Evolutionary conservation across 2,888 invertebrate species (phyloP).

Genomic region (Yponomeuta sedellus): DNA sequence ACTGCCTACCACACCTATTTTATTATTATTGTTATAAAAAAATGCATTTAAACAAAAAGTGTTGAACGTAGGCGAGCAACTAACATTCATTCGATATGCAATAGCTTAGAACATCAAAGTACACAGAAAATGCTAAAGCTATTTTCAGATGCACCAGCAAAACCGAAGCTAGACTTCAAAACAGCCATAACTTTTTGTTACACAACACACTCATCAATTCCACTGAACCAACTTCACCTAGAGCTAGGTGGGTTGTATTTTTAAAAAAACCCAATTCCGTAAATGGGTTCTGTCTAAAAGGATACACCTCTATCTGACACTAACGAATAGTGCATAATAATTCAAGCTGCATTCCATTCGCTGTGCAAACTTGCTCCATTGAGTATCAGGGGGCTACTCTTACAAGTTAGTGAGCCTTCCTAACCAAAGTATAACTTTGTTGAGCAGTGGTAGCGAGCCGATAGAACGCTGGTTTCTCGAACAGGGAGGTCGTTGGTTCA

Average conservation of each 20-base stretch:
- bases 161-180: conserved; percentile 1
- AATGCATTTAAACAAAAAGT: too few relatives aligned
- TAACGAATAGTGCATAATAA: conserved; percentile 3
- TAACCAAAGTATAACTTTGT: too few relatives aligned
- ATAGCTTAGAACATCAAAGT: neutral
- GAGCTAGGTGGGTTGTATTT: neutral
- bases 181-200: neutral
- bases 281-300: conserved; percentile 3
- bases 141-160: neutral
- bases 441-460: too few relatives aligned
- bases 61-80: too few relatives aligned
- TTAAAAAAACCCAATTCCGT: conserved; percentile 2
- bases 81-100: too few relatives aligned
- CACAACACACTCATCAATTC: neutral
- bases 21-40: too few relatives aligned
- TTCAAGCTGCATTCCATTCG: neutral
- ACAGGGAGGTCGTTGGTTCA: too few relatives aligned
- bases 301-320: neutral
- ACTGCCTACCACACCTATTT: too few relatives aligned
- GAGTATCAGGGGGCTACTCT: neutral
- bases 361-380: conserved; percentile 2
- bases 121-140: neutral
- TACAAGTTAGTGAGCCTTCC: too few relatives aligned
- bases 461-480: too few relatives aligned
- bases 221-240: neutral